Percentiles rank a stretch among this genome's conserved stretches.
Conservation (phyloP, 2,888 invertebrate species). For the Idaea straminata region DNA sequence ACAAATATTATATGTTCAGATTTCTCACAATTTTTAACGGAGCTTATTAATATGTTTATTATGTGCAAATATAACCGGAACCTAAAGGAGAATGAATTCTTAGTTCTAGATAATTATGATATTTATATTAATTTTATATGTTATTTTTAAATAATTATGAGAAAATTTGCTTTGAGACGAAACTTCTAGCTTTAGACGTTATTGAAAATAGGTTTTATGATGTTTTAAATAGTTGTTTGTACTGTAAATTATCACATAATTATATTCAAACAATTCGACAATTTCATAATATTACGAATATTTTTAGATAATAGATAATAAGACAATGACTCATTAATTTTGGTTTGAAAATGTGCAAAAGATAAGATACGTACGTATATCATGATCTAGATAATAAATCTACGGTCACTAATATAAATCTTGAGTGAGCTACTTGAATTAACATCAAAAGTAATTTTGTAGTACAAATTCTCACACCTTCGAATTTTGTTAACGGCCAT, state of each 20-base stretch:
- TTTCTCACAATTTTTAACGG: background rate
- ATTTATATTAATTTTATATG: no score
- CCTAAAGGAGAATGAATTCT: background rate
- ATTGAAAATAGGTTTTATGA: background rate
- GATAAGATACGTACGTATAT: background rate
- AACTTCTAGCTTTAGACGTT: background rate
- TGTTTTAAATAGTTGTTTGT: background rate
- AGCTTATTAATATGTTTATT: background rate
- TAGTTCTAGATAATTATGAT: background rate
- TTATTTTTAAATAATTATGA: background rate
- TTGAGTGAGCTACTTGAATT: background rate
- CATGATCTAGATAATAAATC: background rate
- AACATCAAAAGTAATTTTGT: background rate
- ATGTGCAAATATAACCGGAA: background rate
- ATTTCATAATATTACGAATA: background rate
- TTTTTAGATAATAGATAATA: background rate
- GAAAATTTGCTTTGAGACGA: background rate
- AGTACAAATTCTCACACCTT: background rate
- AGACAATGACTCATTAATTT: background rate
- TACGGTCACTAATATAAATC: background rate
- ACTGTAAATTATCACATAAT: background rate
- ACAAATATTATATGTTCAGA: background rate
- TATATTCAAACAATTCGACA: background rate
- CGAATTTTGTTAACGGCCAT: background rate
- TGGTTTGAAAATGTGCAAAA: background rate